Evolutionary conservation across 2,888 invertebrate species (phyloP).

Genomic region (Nemurella pictetii): DNA sequence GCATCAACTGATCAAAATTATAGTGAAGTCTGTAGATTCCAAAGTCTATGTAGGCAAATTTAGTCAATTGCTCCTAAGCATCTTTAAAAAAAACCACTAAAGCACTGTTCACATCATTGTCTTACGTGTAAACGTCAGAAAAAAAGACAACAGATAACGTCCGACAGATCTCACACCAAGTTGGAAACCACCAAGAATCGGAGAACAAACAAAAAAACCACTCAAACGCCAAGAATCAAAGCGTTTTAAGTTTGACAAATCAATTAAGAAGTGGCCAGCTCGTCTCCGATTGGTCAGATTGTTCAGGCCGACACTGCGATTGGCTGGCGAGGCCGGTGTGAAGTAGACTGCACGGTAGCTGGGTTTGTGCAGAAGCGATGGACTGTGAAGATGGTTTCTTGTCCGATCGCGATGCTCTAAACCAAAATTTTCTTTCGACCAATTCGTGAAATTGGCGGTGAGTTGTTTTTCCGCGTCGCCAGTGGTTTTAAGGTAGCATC

Average conservation of each 20-base stretch:
- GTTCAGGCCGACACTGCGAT: background rate
- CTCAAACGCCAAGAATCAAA: background rate
- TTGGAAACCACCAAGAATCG: background rate
- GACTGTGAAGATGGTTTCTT: background rate
- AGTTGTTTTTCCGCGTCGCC: background rate
- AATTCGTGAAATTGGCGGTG: background rate
- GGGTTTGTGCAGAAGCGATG: background rate
- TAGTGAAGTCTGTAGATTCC: too few relatives aligned
- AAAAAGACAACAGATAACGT: background rate
- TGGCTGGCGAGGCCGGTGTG: background rate
- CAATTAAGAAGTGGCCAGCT: background rate
- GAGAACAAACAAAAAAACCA: background rate
- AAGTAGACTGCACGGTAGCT: background rate
- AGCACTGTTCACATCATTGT: background rate
- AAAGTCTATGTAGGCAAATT: too few relatives aligned
- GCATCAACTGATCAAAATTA: too few relatives aligned
- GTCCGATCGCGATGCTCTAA: too few relatives aligned
- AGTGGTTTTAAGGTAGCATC: background rate
- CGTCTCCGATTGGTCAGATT: background rate
- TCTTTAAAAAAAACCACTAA: background rate
- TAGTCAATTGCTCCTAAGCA: background rate
- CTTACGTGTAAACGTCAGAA: background rate
- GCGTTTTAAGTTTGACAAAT: background rate
- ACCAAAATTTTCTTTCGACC: background rate
- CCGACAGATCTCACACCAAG: background rate